A percentile compares a stretch with the other conserved stretches of the same genome.
phyloP scores from a whole-genome alignment of 2,113 vertebrate species.

The Megaceryle maxima region DNA sequence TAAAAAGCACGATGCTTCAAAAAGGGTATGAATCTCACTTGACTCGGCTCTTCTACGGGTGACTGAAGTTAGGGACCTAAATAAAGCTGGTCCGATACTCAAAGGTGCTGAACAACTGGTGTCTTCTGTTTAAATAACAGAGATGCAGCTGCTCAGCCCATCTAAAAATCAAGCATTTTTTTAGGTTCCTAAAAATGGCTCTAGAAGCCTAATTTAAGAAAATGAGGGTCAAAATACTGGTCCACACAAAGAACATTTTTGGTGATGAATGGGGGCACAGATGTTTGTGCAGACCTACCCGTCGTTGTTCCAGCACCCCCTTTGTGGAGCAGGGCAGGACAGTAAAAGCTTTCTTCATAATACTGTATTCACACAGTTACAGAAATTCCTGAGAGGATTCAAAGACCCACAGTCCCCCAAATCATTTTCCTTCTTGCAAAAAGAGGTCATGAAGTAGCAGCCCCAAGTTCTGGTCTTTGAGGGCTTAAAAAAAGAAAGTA shows the following conservation, averaged over 20 bases:
- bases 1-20: neutral
- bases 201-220: neutral
- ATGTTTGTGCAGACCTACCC: neutral
- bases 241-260: neutral
- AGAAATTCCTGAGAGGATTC: neutral
- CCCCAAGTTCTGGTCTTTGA: neutral
- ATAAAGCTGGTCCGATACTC: neutral
- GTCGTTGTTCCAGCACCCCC: accelerated
- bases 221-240: neutral
- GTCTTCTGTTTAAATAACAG: neutral
- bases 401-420: neutral
- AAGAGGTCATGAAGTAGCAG: neutral
- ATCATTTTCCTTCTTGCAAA: neutral
- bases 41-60: neutral
- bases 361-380: neutral
- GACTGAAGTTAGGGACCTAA: neutral
- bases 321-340: neutral
- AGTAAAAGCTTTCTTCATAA: neutral
- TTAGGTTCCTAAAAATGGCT: neutral
- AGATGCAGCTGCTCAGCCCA: neutral
- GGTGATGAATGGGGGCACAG: neutral
- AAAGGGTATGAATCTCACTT: neutral
- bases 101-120: neutral
- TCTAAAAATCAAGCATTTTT: neutral
- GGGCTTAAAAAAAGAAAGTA: neutral